Evolutionary conservation across 2,888 invertebrate species (phyloP).

Genomic region (Gonocerus acuteangulatus): DNA sequence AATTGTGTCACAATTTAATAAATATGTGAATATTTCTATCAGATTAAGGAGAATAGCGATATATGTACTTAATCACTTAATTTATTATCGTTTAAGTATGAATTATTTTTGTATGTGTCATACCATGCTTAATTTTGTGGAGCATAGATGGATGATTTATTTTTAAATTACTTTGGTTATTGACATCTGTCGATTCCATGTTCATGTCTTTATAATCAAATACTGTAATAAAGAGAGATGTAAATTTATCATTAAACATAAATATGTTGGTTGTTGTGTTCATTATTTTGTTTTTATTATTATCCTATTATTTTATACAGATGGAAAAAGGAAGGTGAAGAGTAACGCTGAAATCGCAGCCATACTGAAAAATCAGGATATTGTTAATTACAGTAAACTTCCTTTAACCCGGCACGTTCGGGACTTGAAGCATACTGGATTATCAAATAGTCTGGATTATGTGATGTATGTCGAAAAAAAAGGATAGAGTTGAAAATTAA

Average conservation of each 20-base stretch:
- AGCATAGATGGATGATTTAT: neutral
- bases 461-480: no score
- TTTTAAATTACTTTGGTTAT: neutral
- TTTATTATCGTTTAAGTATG: neutral
- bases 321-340: no score
- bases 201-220: conserved; percentile 19
- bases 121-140: neutral
- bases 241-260: conserved; percentile 6
- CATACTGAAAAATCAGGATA: no score
- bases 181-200: neutral
- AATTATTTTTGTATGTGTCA: conserved; percentile 1
- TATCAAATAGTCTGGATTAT: no score
- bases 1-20: neutral
- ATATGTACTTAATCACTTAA: conserved; percentile 21
- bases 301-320: no score
- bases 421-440: no score
- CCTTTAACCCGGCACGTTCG: no score
- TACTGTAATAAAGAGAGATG: conserved; percentile 11
- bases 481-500: no score
- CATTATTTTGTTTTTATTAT: neutral
- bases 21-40: conserved; percentile 13
- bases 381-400: no score
- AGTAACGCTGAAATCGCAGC: no score
- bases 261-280: conserved; percentile 17
- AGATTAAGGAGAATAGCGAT: conserved; percentile 11